Evolutionary conservation across 2,888 invertebrate species (phyloP), one percentile per base, ranked within the genome.

Genomic region (Agonopterix heracliana): DNA sequence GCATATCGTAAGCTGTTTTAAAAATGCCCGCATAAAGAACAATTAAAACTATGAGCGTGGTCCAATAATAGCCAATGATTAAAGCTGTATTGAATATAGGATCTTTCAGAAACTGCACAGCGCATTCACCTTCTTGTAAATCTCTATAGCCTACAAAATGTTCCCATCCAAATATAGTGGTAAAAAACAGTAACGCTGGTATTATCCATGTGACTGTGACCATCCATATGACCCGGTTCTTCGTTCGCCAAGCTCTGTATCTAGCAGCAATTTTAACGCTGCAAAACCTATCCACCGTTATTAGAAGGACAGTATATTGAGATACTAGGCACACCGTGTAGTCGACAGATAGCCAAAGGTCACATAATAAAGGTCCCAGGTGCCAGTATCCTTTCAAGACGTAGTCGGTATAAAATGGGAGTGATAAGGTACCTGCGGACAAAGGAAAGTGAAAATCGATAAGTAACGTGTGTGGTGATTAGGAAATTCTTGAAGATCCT

Each of bases 241-340:
- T 96, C 3, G 98, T 98, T 48, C 98, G 90, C 99, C 99, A 99
- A 65, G 96, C 95, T 56, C 99, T 91, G 74, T 99, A 99, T 66
- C 95, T 95, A 10, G 99, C 98, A 3, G 99, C 98, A 61, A 98
- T 98, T 89, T 98, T 98, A 5, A 99, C 99, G 34, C 98, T 98
- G 82, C 99, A 99, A 82, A 97, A 99, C 61, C 99, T 92, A 83
- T 99, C 99, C 56, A 99, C 96, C 34, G 99, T 99, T 71, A 99
- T 99, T 55, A 99, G 92, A 50, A 99, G 92, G 11, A 99, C 99
- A 0, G 99, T 99, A 82, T 99, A 99, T 80, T 99, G 99, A 8
- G 99, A 99, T 34, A 98, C 98, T 45, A 99, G 91, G 74, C 99
- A 99, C 34, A 99, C 99, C 13, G 99, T 99, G 87, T 99, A 99